Base-by-base conservation (phyloP, 2,113 vertebrate genomes). In the Pyxicephalus adspersus region DNA sequence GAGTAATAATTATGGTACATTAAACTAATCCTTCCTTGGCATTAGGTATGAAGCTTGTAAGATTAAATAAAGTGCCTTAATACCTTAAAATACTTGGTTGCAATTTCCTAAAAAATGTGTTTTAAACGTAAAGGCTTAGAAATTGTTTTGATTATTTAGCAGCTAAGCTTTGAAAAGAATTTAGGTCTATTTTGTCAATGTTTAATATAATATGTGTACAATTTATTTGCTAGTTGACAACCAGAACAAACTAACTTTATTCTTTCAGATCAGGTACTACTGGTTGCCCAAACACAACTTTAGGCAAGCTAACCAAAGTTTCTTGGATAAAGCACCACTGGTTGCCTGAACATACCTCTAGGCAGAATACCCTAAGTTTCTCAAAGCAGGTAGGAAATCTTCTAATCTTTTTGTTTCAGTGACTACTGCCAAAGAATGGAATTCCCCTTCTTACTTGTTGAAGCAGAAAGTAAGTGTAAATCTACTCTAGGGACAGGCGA, bases 11-110 rank as follows among this genome's bases (percentile, higher is more conserved):
- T 61, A 61, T 22, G 25, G 58, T 22, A 61, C 25, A 61, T 61
- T 23, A 61, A 26, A 61, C 58, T 61, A 61, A 61, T 61, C 58
- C 58, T 61, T 61, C 9, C 58, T 61, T 61, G 58, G 58, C 58
- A 61, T 61, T 25, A 15, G 8, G 22, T 25, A 61, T 61, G 8
- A 45, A 45, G 38, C 38, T 9, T 45, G 58, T 61, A 61, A 25
- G 58, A 25, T 25, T 26, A 25, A 61, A 61, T 61, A 25, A 22
- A 61, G 22, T 61, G 17, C 58, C 11, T 23, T 25, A 61, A 61
- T 61, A 61, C 58, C 11, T 23, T 25, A 61, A 61, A 25, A 61
- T 61, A 61, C 25, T 61, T 25, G 13, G 22, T 22, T 45, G 38
- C 38, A 45, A 45, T 16, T 61, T 15, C 58, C 4, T 61, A 61